Conservation (phyloP, 1,140 invertebrate genomes). For the Achroia grisella region DNA sequence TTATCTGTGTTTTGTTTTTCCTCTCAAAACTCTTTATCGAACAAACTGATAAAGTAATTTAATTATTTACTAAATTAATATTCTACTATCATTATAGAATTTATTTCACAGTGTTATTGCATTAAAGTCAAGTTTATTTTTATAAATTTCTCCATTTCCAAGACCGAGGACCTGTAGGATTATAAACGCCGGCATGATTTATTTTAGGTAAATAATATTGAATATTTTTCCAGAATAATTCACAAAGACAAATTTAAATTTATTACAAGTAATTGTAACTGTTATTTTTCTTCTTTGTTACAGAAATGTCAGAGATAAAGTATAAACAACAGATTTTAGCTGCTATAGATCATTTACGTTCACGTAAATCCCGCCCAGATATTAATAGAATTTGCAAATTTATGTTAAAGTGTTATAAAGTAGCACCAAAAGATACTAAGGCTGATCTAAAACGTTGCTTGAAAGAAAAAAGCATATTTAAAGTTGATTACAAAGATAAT, state of each 20-base stretch:
- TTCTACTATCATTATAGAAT: too few relatives aligned
- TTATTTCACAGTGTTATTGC: too few relatives aligned
- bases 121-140: too few relatives aligned
- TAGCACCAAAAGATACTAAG: conserved; percentile 82
- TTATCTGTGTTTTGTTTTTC: too few relatives aligned
- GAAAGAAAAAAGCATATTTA: conserved; percentile 83
- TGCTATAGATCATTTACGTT: conserved; percentile 87
- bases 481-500: conserved; percentile 91
- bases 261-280: neutral
- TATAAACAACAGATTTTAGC: conserved; percentile 85
- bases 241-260: conserved; percentile 3
- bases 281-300: conserved; percentile 16
- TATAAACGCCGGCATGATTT: conserved; percentile 58
- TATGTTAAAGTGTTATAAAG: conserved; percentile 81
- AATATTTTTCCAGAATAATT: too few relatives aligned
- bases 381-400: conserved; percentile 87
- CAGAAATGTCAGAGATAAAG: conserved; percentile 74
- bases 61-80: too few relatives aligned
- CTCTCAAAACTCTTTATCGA: too few relatives aligned
- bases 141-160: neutral
- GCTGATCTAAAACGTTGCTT: conserved; percentile 83
- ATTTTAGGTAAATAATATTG: conserved; percentile 35
- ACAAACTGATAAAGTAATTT: too few relatives aligned
- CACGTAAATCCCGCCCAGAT: conserved; percentile 88
- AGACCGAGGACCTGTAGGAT: conserved; percentile 2